A percentile compares a stretch with the other conserved stretches of the same genome.
Conservation (phyloP, 2,113 vertebrate species). For the Alectura lathami region DNA sequence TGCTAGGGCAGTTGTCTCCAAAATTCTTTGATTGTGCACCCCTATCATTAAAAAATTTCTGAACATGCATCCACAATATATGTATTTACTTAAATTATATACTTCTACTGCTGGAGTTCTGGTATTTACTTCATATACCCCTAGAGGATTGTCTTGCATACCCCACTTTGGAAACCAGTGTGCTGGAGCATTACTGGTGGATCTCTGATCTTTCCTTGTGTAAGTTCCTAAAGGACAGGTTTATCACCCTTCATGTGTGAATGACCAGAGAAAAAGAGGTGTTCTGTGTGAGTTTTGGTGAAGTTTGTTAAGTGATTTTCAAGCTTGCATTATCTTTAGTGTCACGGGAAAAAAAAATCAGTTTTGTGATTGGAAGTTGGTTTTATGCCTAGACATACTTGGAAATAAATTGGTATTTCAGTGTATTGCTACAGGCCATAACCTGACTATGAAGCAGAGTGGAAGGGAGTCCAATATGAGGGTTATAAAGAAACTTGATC, state of each 20-base stretch:
- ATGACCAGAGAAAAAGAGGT: background rate
- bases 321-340: background rate
- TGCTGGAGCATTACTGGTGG: background rate
- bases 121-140: background rate
- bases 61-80: background rate
- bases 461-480: background rate
- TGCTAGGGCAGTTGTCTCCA: background rate
- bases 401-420: background rate
- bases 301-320: background rate
- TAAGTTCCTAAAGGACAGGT: background rate
- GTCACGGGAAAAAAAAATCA: background rate
- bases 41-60: background rate
- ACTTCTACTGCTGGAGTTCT: background rate
- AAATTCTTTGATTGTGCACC: background rate
- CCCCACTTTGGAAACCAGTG: background rate
- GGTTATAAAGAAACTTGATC: background rate
- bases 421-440: background rate
- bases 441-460: background rate
- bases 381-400: background rate
- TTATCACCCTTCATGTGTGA: background rate
- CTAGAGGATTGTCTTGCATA: background rate
- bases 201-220: background rate
- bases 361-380: background rate
- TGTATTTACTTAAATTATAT: background rate
- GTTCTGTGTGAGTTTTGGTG: background rate